These are phyloP conservation scores for Drosophila fungiperda DNA, from an alignment of 2,888 invertebrate genomes.

Conservation along the genomic window DNA sequence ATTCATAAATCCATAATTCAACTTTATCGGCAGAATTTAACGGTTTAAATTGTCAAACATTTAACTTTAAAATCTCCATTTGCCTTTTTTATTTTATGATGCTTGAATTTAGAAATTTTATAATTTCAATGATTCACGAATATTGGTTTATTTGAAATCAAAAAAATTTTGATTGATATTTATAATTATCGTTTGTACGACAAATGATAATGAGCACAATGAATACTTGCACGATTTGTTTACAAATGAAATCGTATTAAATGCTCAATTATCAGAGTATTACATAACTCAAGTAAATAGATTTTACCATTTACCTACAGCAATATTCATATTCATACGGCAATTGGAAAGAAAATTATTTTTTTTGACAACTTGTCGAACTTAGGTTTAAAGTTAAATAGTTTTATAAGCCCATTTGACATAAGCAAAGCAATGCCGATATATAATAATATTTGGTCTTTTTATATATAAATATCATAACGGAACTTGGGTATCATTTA, in stretches of 20 bases:
- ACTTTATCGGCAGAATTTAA: too few species aligned
- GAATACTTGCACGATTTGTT: neutral
- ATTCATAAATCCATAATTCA: neutral
- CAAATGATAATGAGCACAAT: constrained; percentile 3
- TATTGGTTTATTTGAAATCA: neutral
- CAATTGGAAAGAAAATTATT: neutral
- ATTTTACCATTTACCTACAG: neutral
- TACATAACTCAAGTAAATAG: neutral
- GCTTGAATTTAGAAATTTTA: neutral
- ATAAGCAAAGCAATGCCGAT: neutral
- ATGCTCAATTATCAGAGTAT: neutral
- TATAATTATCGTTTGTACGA: neutral
- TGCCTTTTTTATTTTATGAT: neutral
- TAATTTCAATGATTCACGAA: neutral
- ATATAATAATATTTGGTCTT: too few species aligned
- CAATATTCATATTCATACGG: neutral
- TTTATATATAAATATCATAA: neutral
- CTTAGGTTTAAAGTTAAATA: neutral
- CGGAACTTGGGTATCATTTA: neutral
- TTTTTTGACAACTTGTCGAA: neutral
- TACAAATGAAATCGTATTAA: neutral
- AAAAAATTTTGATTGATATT: neutral
- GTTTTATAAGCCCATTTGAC: neutral
- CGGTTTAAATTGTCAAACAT: too few species aligned
- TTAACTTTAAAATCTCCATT: neutral